phyloP scores from a whole-genome alignment of 2,113 vertebrate species.

The Pteropus alecto region DNA sequence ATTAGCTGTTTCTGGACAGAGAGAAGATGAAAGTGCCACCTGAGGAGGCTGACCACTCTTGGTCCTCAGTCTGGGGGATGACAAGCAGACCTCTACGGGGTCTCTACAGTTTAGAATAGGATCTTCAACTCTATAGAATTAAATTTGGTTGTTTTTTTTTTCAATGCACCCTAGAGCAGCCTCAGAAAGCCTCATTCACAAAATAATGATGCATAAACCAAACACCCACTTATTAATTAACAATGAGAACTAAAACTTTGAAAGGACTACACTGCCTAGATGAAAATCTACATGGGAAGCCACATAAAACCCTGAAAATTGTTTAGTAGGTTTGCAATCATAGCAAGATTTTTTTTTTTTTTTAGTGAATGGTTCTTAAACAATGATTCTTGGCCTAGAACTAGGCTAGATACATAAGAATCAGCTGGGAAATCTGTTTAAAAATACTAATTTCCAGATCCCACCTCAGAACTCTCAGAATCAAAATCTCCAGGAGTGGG shows the following conservation, averaged over 20 bases:
- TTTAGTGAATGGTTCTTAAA: neutral
- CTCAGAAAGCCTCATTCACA: constrained; percentile 11
- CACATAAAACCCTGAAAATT: neutral
- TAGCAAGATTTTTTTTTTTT: neutral
- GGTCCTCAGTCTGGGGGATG: neutral
- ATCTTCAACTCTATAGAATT: neutral
- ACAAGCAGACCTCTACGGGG: neutral
- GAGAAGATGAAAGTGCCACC: neutral
- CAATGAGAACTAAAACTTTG: neutral
- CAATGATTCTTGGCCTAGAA: neutral
- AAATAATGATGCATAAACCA: neutral
- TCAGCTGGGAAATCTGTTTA: neutral
- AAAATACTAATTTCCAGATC: neutral
- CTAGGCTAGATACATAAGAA: neutral
- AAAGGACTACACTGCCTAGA: neutral
- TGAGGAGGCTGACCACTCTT: neutral
- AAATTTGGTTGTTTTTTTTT: neutral
- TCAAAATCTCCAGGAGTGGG: neutral
- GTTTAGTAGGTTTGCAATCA: neutral
- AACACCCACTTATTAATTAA: neutral
- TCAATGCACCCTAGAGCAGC: neutral
- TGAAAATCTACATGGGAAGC: neutral
- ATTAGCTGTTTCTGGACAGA: neutral
- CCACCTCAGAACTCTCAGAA: neutral
- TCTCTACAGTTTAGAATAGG: neutral